Percentiles rank a stretch among this genome's conserved stretches.
Conservation (phyloP, 2,888 invertebrate species). For the Yponomeuta plumbellus region DNA sequence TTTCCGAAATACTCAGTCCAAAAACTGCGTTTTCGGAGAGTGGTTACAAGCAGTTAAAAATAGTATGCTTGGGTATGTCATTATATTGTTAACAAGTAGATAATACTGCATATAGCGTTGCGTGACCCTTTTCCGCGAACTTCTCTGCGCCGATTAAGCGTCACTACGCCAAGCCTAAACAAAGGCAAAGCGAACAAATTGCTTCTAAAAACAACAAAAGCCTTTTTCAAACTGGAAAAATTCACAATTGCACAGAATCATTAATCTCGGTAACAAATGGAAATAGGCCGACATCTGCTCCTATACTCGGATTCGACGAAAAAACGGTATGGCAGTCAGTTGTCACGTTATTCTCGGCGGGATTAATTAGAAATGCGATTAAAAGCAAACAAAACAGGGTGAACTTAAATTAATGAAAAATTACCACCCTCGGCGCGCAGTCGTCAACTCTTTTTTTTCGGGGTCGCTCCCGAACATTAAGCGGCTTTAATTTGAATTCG, state of each 20-base stretch:
- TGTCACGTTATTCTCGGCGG: slow-evolving; percentile 77
- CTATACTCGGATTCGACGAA: slow-evolving; percentile 62
- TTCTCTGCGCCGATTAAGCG: background rate
- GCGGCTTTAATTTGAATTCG: slow-evolving; percentile 78
- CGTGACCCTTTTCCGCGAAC: too few relatives aligned
- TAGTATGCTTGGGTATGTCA: too few relatives aligned
- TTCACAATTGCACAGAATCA: slow-evolving; percentile 76
- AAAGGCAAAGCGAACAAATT: slow-evolving; percentile 75
- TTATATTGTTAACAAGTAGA: too few relatives aligned
- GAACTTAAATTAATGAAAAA: slow-evolving; percentile 78
- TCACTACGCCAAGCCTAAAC: slow-evolving; percentile 64
- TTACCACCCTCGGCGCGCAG: slow-evolving; percentile 75
- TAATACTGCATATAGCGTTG: too few relatives aligned
- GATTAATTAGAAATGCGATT: slow-evolving; percentile 78
- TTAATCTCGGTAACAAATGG: slow-evolving; percentile 77
- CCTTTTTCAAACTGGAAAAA: slow-evolving; percentile 67
- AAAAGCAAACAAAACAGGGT: slow-evolving; percentile 78
- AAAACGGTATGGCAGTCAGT: slow-evolving; percentile 75
- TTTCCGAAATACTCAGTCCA: too few relatives aligned
- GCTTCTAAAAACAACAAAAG: slow-evolving; percentile 76
- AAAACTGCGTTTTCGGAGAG: too few relatives aligned
- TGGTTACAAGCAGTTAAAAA: too few relatives aligned
- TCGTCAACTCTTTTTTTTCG: slow-evolving; percentile 76
- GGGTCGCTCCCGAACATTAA: slow-evolving; percentile 76
- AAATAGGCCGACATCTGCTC: slow-evolving; percentile 74